A percentile compares a stretch with the other conserved stretches of the same genome.
These are phyloP conservation scores for Conus canariensis DNA, from an alignment of 2,888 invertebrate species.

Conservation along the genomic window DNA sequence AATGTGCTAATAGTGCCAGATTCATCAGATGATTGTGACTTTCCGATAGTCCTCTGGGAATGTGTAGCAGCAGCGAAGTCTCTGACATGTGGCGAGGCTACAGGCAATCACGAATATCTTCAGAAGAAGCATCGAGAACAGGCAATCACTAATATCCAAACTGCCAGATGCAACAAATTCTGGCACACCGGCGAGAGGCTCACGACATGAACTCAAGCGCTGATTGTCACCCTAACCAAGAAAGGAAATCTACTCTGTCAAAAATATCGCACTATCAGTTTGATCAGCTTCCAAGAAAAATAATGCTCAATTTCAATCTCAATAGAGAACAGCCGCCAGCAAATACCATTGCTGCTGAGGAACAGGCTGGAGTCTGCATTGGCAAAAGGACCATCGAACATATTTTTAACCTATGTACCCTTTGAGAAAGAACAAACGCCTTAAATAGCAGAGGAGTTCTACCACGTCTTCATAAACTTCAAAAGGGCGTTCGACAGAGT, in stretches of 20 bases:
- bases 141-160: background rate
- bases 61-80: background rate
- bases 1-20: background rate
- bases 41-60: background rate
- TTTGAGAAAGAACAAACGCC: background rate
- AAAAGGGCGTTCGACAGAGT: background rate
- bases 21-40: slow-evolving; percentile 5
- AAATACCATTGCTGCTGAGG: background rate
- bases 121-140: slow-evolving; percentile 2
- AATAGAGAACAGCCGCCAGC: background rate
- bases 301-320: background rate
- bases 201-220: background rate
- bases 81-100: background rate
- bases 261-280: background rate
- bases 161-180: background rate
- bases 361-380: slow-evolving; percentile 7
- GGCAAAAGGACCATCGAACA: background rate
- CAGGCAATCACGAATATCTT: background rate
- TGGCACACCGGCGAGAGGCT: slow-evolving; percentile 1
- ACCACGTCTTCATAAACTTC: slow-evolving; percentile 20
- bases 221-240: background rate
- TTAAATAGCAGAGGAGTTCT: background rate
- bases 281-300: slow-evolving; percentile 5
- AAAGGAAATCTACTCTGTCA: background rate
- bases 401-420: background rate